Conservation (phyloP, 2,113 vertebrate species). For the Zosterops japonicus region DNA sequence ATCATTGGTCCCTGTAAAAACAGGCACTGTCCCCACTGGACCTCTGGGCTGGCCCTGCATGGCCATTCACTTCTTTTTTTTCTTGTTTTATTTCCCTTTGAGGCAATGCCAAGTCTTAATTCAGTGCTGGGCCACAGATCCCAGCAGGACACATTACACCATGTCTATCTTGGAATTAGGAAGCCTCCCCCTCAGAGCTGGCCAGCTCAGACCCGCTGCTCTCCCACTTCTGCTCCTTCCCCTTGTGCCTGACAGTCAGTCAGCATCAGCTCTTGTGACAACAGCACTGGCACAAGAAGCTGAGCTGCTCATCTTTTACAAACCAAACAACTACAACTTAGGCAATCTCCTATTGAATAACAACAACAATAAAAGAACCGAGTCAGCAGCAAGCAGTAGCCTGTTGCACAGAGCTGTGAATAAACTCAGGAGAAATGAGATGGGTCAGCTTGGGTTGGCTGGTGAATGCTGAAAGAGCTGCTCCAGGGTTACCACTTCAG, state of each 20-base stretch:
- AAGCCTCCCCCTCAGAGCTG: neutral
- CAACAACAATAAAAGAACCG: neutral
- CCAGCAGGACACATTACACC: neutral
- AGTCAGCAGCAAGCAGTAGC: neutral
- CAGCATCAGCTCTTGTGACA: neutral
- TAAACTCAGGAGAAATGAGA: neutral
- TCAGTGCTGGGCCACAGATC: neutral
- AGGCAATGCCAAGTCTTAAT: neutral
- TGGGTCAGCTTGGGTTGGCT: neutral
- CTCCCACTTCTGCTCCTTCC: neutral
- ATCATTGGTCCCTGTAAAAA: neutral
- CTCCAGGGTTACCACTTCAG: neutral
- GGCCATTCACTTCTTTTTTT: rapidly evolving
- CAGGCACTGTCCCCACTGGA: neutral
- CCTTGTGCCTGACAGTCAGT: rapidly evolving
- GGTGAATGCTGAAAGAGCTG: neutral
- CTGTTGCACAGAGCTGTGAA: neutral
- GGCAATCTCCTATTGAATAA: neutral
- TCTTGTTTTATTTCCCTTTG: neutral
- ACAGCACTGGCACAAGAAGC: neutral
- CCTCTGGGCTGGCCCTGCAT: neutral
- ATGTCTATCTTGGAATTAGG: neutral
- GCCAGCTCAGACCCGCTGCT: neutral
- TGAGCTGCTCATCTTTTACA: neutral
- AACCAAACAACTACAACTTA: neutral